Conservation (phyloP, 2,888 invertebrate genomes). For the Glyphotaelius pellucidus region DNA sequence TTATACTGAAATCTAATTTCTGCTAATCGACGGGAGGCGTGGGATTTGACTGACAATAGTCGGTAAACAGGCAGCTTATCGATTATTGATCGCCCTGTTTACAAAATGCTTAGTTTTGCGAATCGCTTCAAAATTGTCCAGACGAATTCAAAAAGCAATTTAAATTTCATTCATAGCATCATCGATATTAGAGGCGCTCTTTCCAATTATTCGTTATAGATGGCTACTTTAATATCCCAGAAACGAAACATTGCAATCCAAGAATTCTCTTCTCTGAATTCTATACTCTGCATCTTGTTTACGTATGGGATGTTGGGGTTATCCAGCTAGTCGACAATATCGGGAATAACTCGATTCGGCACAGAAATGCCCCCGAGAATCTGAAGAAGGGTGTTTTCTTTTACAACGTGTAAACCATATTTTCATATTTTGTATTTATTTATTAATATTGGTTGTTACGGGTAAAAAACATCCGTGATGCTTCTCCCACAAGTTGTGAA, state of each 20-base stretch:
- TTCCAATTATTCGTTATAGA: neutral
- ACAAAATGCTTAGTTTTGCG: neutral
- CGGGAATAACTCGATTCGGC: too few relatives aligned
- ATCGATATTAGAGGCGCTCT: neutral
- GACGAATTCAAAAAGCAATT: neutral
- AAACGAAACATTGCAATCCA: neutral
- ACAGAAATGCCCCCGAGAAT: too few relatives aligned
- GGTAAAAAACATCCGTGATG: too few relatives aligned
- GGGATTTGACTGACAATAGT: constrained; percentile 22
- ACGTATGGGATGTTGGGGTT: too few relatives aligned
- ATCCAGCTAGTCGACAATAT: too few relatives aligned
- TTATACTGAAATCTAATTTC: constrained; percentile 11
- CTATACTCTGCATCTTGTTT: neutral
- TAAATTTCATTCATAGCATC: neutral
- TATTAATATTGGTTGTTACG: too few relatives aligned
- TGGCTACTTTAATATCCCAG: neutral
- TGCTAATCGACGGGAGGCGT: constrained; percentile 8
- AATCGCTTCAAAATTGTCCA: neutral
- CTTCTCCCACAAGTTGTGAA: too few relatives aligned
- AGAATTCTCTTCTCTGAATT: neutral
- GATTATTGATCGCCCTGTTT: neutral
- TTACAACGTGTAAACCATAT: too few relatives aligned
- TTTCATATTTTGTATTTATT: too few relatives aligned
- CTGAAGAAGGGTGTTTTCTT: too few relatives aligned
- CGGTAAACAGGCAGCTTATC: neutral